Percentiles rank a stretch among this genome's conserved stretches.
Conservation (phyloP, 2,113 vertebrate genomes). For the Rhineura floridana region DNA sequence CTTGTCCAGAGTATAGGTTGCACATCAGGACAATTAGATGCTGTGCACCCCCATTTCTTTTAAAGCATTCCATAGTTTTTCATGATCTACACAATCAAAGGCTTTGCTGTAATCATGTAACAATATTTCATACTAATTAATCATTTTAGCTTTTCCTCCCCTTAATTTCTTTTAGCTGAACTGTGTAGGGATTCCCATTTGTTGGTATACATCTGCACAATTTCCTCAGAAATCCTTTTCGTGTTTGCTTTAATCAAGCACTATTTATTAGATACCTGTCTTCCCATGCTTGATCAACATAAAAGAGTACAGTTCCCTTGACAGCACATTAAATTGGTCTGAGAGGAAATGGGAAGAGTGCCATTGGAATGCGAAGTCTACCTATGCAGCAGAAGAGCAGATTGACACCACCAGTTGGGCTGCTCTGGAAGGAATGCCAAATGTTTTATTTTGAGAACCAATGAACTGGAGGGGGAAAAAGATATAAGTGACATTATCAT, state of each 20-base stretch:
- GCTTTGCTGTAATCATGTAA: neutral
- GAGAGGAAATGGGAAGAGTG: neutral
- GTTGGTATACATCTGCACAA: neutral
- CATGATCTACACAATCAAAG: no score
- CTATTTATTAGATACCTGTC: slow-evolving; percentile 1
- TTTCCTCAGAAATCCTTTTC: slow-evolving; percentile 3
- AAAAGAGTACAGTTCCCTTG: slow-evolving; percentile 20
- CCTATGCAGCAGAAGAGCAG: neutral
- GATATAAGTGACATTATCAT: neutral
- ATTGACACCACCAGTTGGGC: neutral
- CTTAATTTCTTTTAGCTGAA: neutral
- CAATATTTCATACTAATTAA: neutral
- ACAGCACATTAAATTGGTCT: neutral
- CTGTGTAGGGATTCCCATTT: neutral
- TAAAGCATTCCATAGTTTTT: no score
- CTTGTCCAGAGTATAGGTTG: no score
- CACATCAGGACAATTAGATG: no score
- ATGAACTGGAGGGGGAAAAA: neutral
- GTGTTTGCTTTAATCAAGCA: slow-evolving; percentile 21
- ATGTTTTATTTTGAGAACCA: neutral
- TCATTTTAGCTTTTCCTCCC: neutral
- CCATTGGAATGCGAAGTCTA: neutral
- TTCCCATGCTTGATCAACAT: slow-evolving; percentile 4
- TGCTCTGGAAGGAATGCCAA: neutral
- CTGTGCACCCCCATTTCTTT: no score